These are phyloP conservation scores for Dysmachus trigonus DNA, from an alignment of 2,888 invertebrate genomes.

Conservation along the genomic window DNA sequence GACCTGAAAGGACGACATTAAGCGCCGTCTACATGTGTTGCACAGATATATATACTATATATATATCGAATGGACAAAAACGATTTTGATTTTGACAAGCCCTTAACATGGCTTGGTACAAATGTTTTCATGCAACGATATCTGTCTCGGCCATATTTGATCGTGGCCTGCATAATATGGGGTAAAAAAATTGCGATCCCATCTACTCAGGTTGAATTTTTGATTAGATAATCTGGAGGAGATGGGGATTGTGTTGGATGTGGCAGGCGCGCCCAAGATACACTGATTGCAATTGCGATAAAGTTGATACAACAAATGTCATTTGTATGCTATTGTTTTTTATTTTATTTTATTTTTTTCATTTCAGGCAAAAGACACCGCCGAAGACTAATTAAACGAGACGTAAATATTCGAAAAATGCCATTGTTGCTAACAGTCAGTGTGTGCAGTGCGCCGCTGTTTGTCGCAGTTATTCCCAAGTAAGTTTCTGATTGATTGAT, in stretches of 20 bases:
- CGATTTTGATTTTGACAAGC: constrained; percentile 38
- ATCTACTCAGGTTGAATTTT: constrained; percentile 49
- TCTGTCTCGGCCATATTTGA: constrained; percentile 14
- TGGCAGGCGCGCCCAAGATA: background rate
- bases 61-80: background rate
- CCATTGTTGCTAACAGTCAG: constrained; percentile 32
- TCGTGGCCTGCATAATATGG: background rate
- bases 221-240: constrained; percentile 45
- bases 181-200: constrained; percentile 34
- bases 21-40: constrained; percentile 42
- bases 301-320: background rate
- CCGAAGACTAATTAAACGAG: constrained; percentile 42
- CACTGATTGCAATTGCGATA: constrained; percentile 27
- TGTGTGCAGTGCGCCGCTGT: background rate
- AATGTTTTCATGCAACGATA: constrained; percentile 55
- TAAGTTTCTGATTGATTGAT: constrained; percentile 30
- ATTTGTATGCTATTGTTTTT: constrained; percentile 13
- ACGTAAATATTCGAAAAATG: constrained; percentile 42
- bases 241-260: background rate
- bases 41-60: no score
- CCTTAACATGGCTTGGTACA: constrained; percentile 54
- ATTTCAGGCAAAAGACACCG: background rate
- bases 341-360: no score
- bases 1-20: constrained; percentile 21
- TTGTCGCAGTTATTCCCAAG: background rate